Conservation (phyloP, 2,113 vertebrate genomes). For the Nibea coibor region DNA sequence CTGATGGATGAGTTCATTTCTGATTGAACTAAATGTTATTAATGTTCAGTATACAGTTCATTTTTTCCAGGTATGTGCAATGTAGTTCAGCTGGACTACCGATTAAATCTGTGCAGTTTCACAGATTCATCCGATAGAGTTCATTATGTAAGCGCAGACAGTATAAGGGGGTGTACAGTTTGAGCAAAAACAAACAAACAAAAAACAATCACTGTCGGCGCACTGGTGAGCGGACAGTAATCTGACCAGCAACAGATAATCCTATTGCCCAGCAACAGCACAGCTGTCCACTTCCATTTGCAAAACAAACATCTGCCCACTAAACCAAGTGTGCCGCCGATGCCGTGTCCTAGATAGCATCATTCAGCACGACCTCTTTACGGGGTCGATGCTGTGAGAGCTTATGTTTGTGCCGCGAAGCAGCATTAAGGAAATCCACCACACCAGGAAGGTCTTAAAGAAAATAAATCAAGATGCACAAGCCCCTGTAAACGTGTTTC, state of each 20-base stretch:
- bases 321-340: conserved; percentile 41
- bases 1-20: not conserved
- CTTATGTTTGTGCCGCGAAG: not conserved
- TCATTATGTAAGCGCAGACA: conserved; percentile 17
- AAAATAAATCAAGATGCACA: not conserved
- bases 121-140: not conserved
- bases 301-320: conserved; percentile 80
- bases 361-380: conserved; percentile 25
- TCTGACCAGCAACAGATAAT: conserved; percentile 77
- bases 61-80: not conserved
- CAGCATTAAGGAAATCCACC: conserved; percentile 20
- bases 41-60: not conserved
- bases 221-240: conserved; percentile 57
- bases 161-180: conserved; percentile 15
- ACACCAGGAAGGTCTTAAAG: not conserved
- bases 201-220: conserved; percentile 1
- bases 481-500: not conserved
- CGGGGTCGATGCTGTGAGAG: not conserved
- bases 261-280: conserved; percentile 74
- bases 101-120: not conserved
- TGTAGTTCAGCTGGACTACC: not conserved
- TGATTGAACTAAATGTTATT: not conserved
- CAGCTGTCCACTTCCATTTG: conserved; percentile 73
- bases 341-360: conserved; percentile 59
- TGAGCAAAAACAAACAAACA: conserved; percentile 23